Conservation (phyloP, 2,888 invertebrate species). For the Ophion slaviceki region DNA sequence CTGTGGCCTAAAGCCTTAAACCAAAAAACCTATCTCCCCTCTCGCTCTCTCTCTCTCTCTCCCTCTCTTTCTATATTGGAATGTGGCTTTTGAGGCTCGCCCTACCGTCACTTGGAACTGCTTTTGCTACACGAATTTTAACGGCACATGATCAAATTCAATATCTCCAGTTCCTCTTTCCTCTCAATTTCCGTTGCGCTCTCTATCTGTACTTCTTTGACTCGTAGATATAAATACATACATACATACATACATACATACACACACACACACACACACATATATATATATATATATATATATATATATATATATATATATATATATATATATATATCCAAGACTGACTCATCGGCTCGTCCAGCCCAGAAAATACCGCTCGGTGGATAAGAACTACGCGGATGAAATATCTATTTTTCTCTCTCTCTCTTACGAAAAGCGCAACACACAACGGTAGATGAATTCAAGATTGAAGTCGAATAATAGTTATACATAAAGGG, state of each 20-base stretch:
- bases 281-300: background rate
- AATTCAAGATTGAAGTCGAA: conserved; percentile 51
- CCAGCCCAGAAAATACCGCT: conserved; percentile 9
- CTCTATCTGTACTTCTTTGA: conserved; percentile 13
- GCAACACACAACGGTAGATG: conserved; percentile 46
- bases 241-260: too few species aligned
- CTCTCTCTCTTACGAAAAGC: background rate
- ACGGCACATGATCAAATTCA: conserved; percentile 56
- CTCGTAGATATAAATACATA: background rate
- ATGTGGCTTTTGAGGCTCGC: conserved; percentile 46
- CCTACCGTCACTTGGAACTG: conserved; percentile 14
- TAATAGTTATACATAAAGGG: background rate
- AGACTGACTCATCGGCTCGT: background rate
- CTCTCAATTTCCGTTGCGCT: conserved; percentile 39
- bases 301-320: background rate
- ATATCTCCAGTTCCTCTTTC: conserved; percentile 43
- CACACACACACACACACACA: too few species aligned
- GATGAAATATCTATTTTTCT: conserved; percentile 62
- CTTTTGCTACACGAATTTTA: conserved; percentile 45
- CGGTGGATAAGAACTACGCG: conserved; percentile 52
- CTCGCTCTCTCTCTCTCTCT: conserved; percentile 51
- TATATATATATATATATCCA: background rate
- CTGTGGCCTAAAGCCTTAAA: too few species aligned
- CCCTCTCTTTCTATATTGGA: conserved; percentile 55
- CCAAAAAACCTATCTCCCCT: too few species aligned